Evolutionary conservation across 1,140 invertebrate species (phyloP).

Genomic region (Lanistes nyassanus): DNA sequence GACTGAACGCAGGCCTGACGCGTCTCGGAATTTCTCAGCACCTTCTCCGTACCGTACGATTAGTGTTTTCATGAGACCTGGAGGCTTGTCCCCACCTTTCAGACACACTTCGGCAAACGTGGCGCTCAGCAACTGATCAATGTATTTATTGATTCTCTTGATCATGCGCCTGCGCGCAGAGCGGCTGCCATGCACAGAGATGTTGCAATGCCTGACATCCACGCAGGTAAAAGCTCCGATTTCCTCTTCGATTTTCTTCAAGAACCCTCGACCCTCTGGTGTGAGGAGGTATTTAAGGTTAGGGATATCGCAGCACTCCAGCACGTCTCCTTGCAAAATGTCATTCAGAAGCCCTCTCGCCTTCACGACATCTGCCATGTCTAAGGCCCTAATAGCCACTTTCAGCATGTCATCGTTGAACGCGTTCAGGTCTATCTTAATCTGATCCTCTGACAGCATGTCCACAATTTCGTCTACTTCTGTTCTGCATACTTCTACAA

Average conservation of each 20-base stretch:
- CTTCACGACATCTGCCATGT: conserved; percentile 28
- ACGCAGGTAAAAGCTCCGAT: conserved; percentile 36
- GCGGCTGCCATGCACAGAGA: conserved; percentile 45
- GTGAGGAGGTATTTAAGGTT: conserved; percentile 34
- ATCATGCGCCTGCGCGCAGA: conserved; percentile 24
- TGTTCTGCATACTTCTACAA: conserved; percentile 30
- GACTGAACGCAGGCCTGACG: conserved; percentile 29
- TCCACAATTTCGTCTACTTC: conserved; percentile 31
- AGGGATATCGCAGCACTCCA: conserved; percentile 30
- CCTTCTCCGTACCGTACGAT: conserved; percentile 36
- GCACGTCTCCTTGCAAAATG: conserved; percentile 37
- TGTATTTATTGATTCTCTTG: conserved; percentile 34
- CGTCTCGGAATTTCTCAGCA: conserved; percentile 32
- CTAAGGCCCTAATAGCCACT: conserved; percentile 38
- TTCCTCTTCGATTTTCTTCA: conserved; percentile 36
- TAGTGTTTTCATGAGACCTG: conserved; percentile 53
- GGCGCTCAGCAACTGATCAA: conserved; percentile 26
- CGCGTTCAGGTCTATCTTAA: conserved; percentile 7
- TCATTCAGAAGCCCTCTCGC: conserved; percentile 33
- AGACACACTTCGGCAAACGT: conserved; percentile 30
- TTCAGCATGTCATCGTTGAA: conserved; percentile 31
- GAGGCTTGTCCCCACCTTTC: conserved; percentile 41
- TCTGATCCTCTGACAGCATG: conserved; percentile 5
- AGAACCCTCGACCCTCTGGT: conserved; percentile 32
- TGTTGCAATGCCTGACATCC: conserved; percentile 39